Evolutionary conservation across 1,140 invertebrate genomes (phyloP).

Genomic region (Dreissena polymorpha): DNA sequence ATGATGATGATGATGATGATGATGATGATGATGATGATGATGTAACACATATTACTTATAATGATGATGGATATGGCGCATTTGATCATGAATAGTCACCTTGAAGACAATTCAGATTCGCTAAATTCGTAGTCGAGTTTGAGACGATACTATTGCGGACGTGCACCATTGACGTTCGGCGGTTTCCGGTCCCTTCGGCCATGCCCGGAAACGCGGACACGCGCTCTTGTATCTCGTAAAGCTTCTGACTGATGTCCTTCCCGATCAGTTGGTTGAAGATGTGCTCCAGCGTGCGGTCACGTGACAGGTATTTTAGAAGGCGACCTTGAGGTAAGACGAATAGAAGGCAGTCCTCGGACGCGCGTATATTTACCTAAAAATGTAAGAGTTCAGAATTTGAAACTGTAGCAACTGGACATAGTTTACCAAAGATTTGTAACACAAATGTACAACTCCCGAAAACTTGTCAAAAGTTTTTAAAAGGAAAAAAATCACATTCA

Average conservation of each 20-base stretch:
- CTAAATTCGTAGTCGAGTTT: conserved; percentile 46
- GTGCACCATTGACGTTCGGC: conserved; percentile 56
- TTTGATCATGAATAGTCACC: conserved; percentile 14
- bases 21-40: too few species aligned
- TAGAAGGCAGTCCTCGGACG: conserved; percentile 88
- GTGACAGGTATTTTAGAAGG: conserved; percentile 86
- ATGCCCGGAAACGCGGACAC: conserved; percentile 46
- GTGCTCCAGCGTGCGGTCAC: conserved; percentile 86
- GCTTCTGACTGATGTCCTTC: conserved; percentile 92
- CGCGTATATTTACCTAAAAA: conserved; percentile 87
- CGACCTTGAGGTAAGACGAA: conserved; percentile 89
- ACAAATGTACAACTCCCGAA: too few species aligned
- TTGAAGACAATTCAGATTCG: conserved; percentile 52
- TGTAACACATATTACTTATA: too few species aligned
- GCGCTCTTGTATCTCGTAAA: conserved; percentile 81
- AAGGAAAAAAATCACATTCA: too few species aligned
- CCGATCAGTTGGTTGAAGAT: conserved; percentile 90
- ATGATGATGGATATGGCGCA: too few species aligned
- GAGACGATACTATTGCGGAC: conserved; percentile 53
- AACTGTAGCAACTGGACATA: not conserved
- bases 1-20: too few species aligned
- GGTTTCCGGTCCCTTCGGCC: conserved; percentile 19
- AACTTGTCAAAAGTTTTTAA: too few species aligned
- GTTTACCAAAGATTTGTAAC: too few species aligned
- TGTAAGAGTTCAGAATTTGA: not conserved